Base-by-base conservation (phyloP, 2,888 invertebrate species). In the Limnephilus lunatus region DNA sequence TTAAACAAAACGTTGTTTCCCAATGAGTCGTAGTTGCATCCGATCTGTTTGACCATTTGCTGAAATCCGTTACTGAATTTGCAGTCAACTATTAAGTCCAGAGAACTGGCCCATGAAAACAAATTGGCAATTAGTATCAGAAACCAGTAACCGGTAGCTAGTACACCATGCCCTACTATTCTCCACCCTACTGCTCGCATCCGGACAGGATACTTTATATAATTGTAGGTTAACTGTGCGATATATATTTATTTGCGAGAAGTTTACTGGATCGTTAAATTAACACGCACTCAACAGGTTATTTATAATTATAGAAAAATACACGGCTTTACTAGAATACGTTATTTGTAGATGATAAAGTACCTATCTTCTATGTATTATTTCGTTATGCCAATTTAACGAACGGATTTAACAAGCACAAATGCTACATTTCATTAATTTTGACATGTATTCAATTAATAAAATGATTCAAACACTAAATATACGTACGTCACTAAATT, bases 81-180 rank as follows among this genome's bases (percentile, higher is more conserved):
- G 82, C 82, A 82, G 32, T 32, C 32, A 82, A 31, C 31, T 82
- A 30, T 82, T 82, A 68, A 68, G 15, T 31, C 82, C 31, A 3
- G 82, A 19, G 82, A 31, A 32, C 82, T 31, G 82, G 82, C 82
- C 82, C 82, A 32, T 32, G 31, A 82, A 82, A 82, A 82, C 82
- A 82, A 31, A 82, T 82, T 82, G 82, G 31, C 82, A 82, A 82
- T 82, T 82, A 82, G 31, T 82, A 32, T 31, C 82, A 3, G 68
- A 68, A 68, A 68, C 68, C 25, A 25, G 25, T 68, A 7, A 19
- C 68, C 68, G 5, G 68, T 68, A 68, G 68, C 25, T 7, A 68
- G 68, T 68, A 25, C 25, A 7, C 68, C 3, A n/a, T 68, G 11
- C 25, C 7, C 53, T 25, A 68, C 68, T n/a, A 68, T 25, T 9